Percentiles rank a stretch among this genome's conserved stretches.
These are phyloP conservation scores for Sisor rabdophorus DNA, from an alignment of 2,113 vertebrate species.

Conservation along the genomic window DNA sequence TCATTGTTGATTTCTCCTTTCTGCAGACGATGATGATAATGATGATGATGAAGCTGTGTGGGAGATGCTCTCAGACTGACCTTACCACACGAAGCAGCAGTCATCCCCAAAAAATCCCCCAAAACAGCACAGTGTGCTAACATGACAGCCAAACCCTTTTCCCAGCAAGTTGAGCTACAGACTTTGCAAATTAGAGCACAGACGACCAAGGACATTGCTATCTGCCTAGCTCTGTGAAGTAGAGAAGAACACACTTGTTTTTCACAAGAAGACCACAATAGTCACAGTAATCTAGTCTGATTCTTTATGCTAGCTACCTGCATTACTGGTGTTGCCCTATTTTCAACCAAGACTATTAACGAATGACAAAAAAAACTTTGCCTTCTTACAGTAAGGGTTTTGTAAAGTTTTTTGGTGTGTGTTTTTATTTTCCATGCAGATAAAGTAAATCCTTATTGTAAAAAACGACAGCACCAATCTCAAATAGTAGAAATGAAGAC, in stretches of 20 bases:
- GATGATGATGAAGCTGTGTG: slow-evolving; percentile 52
- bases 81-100: slow-evolving; percentile 63
- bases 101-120: slow-evolving; percentile 66
- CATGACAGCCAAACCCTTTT: slow-evolving; percentile 67
- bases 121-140: slow-evolving; percentile 50
- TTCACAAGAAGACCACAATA: slow-evolving; percentile 17
- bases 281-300: too few species aligned
- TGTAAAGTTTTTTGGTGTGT: too few species aligned
- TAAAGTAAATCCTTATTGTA: too few species aligned
- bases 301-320: background rate
- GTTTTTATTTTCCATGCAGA: too few species aligned
- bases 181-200: slow-evolving; percentile 58
- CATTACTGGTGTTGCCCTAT: background rate
- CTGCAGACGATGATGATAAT: slow-evolving; percentile 34
- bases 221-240: background rate
- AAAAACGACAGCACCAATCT: too few species aligned
- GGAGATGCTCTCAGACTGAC: slow-evolving; percentile 61
- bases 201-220: background rate
- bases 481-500: background rate
- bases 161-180: slow-evolving; percentile 58
- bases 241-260: background rate
- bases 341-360: too few species aligned
- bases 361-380: too few species aligned
- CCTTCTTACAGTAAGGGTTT: too few species aligned
- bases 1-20: slow-evolving; percentile 46